phyloP scores from a whole-genome alignment of 2,888 invertebrate species.

The Cephus spinipes region DNA sequence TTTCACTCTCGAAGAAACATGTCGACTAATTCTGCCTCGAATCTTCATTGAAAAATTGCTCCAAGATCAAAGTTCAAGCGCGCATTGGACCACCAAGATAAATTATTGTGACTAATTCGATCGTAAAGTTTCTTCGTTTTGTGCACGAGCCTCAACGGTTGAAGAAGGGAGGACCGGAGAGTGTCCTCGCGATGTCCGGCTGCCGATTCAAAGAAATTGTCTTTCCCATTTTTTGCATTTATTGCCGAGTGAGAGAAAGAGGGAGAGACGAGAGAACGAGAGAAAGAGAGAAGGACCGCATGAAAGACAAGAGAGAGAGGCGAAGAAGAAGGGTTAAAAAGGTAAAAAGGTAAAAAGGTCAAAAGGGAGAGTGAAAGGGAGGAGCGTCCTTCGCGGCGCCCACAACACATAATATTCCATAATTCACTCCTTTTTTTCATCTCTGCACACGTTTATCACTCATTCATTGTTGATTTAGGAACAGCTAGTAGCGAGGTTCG shows the following conservation, averaged over 20 bases:
- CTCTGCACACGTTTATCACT: slow-evolving; percentile 61
- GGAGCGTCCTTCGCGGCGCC: neutral
- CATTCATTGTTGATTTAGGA: slow-evolving; percentile 66
- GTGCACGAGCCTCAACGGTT: too few relatives aligned
- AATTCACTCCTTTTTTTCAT: slow-evolving; percentile 46
- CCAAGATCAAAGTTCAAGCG: neutral
- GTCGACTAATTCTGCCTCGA: too few relatives aligned
- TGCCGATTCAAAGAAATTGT: too few relatives aligned
- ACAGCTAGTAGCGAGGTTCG: slow-evolving; percentile 66
- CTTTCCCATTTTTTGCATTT: too few relatives aligned
- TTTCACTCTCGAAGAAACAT: too few relatives aligned
- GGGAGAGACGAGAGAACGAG: neutral
- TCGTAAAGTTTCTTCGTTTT: too few relatives aligned
- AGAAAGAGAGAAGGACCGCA: neutral
- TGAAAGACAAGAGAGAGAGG: neutral
- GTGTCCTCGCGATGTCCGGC: too few relatives aligned
- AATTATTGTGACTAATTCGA: too few relatives aligned
- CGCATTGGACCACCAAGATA: neutral
- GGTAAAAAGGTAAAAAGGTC: neutral
- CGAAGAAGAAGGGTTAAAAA: neutral
- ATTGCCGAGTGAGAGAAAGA: too few relatives aligned
- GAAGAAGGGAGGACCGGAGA: too few relatives aligned
- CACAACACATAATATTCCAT: slow-evolving; percentile 36
- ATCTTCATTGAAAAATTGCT: too few relatives aligned
- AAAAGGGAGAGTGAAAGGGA: neutral